Percentiles rank a stretch among this genome's conserved stretches.
Evolutionary conservation across 2,113 vertebrate species (phyloP).

Genomic region (Grantiella picta): DNA sequence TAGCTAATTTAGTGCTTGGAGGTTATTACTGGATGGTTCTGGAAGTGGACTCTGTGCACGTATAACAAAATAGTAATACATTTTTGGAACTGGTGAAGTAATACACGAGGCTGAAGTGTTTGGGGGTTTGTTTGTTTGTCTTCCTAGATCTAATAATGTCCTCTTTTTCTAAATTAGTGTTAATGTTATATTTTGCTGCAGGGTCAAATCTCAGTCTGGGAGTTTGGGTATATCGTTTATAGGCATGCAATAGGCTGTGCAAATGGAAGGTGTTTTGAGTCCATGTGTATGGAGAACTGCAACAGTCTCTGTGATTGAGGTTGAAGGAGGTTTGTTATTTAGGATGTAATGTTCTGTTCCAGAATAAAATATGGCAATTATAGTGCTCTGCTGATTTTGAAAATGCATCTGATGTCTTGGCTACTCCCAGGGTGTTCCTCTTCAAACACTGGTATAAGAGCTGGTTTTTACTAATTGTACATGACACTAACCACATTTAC

Average conservation of each 20-base stretch:
- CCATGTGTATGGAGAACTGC: not conserved
- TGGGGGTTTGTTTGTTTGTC: not conserved
- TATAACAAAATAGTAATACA: not conserved
- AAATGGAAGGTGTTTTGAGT: not conserved
- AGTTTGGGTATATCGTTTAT: not conserved
- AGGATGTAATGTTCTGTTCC: not conserved
- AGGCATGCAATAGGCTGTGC: not conserved
- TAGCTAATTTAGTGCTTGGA: not conserved
- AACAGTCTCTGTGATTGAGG: not conserved
- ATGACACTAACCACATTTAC: accelerated
- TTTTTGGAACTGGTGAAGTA: not conserved
- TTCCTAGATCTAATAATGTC: not conserved
- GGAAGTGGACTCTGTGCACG: not conserved
- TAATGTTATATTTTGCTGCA: not conserved
- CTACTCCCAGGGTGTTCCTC: not conserved
- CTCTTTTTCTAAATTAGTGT: not conserved
- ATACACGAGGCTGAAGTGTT: not conserved
- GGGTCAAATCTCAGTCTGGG: not conserved
- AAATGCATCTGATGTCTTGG: not conserved
- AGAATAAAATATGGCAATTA: not conserved
- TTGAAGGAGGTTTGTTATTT: not conserved
- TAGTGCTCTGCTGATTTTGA: not conserved
- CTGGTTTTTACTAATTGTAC: not conserved
- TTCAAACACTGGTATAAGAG: not conserved
- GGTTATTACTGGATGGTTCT: not conserved